Evolutionary conservation across 1,140 invertebrate species (phyloP), one percentile per base, ranked within the genome.

Genomic region (Atta cephalotes): DNA sequence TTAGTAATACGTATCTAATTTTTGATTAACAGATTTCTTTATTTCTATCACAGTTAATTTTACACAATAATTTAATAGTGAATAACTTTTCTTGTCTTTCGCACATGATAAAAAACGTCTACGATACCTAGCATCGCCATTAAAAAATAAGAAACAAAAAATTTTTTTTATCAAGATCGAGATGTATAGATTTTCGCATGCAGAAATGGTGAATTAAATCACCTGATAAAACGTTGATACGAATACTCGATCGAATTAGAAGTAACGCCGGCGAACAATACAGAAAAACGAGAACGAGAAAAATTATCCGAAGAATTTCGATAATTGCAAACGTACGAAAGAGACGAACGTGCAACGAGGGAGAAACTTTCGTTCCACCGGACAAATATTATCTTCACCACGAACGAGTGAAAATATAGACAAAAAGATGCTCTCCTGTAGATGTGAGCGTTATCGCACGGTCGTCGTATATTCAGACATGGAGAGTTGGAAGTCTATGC

Each of bases 371-470:
- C 70, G 56, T 74, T 76, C 25, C 21, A 25, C 39, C 53, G 25
- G 12, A 18, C 7, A 76, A 84, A 84, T 84, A 84, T 84, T 84
- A 84, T 84, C 7, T 58, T 35, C 60, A 45, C 28, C 45, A 74
- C 16, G 25, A 84, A 74, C 35, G 39, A 84, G 28, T 18, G 56
- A 56, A 76, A 76, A 62, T 18, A 49, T 18, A n/a, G 65, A 76
- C 39, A 76, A 76, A 82, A 84, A 84, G 80, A 76, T 84, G 25
- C n/a, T 35, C n/a, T 10, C n/a, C 10, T 18, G 5, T 28, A 80
- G n/a, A 25, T 68, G 56, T 35, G 56, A 51, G n/a, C 56, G 53
- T 84, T 84, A 84, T 76, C 53, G 12, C 56, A 28, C 80, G 39
- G 70, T 76, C 39, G 70, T 6, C 39, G 56, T 84, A 76, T 76